Evolutionary conservation across 2,888 invertebrate species (phyloP).

Genomic region (Hetaerina titia): DNA sequence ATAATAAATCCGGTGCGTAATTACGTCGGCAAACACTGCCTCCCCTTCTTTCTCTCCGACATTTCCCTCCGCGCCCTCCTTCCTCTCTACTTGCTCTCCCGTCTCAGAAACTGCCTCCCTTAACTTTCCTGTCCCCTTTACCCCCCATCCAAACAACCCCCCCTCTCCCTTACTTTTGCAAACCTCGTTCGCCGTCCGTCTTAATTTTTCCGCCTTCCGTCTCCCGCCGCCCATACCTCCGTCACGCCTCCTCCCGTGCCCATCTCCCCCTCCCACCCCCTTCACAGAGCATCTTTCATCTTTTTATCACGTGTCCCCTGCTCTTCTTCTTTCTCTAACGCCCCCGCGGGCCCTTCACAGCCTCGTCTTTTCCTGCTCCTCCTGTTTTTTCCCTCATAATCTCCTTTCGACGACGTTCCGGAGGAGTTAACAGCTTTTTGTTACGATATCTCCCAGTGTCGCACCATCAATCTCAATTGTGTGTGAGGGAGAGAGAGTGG

Average conservation of each 20-base stretch:
- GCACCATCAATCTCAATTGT: conserved; percentile 55
- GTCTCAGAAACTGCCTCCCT: neutral
- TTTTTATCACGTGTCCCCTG: neutral
- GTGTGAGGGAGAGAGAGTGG: neutral
- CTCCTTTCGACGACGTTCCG: conserved; percentile 40
- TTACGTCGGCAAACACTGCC: conserved; percentile 27
- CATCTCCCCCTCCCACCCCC: neutral
- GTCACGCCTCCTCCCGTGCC: neutral
- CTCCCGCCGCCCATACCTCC: neutral
- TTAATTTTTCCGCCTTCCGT: conserved; percentile 11
- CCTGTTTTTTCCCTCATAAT: conserved; percentile 29
- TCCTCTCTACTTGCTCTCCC: neutral
- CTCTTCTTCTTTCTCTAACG: neutral
- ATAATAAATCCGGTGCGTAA: conserved; percentile 43
- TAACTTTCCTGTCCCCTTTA: neutral
- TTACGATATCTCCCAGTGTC: conserved; percentile 38
- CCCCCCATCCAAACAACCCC: neutral
- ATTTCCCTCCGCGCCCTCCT: neutral
- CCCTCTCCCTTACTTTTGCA: neutral
- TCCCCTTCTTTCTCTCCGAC: neutral
- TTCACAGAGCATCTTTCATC: neutral
- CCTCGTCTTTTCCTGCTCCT: neutral
- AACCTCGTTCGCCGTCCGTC: conserved; percentile 11
- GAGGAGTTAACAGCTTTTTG: conserved; percentile 36
- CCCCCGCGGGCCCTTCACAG: neutral